Percentiles rank a stretch among this genome's conserved stretches.
These are phyloP conservation scores for Turritopsis rubra DNA, from an alignment of 30 jellyfish, hydroid and myxozoan genomes.

Conservation along the genomic window DNA sequence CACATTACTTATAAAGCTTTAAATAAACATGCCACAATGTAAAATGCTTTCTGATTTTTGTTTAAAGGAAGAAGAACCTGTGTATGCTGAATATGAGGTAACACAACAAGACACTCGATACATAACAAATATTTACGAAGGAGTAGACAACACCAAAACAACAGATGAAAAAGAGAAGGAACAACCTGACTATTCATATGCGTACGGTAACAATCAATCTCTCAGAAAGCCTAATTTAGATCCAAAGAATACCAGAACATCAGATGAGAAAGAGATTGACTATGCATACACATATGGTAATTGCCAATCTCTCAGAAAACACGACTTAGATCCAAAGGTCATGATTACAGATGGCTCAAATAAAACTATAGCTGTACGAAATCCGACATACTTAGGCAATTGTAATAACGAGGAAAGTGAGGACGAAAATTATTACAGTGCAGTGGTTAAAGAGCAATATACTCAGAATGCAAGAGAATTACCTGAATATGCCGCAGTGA, in stretches of 20 bases:
- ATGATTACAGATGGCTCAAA: too few relatives aligned
- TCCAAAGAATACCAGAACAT: background rate
- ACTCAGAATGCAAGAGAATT: background rate
- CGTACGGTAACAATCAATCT: background rate
- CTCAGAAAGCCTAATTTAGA: background rate
- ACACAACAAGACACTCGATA: background rate
- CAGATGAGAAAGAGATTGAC: background rate
- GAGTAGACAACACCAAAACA: background rate
- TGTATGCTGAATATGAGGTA: background rate
- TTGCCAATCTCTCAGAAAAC: too few relatives aligned
- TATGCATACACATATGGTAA: too few relatives aligned
- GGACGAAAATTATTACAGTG: background rate
- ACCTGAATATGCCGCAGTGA: background rate
- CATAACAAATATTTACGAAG: background rate
- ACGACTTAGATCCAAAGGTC: too few relatives aligned
- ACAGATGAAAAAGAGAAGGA: background rate
- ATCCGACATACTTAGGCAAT: background rate
- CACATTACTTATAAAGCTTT: too few relatives aligned
- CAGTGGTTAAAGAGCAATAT: background rate
- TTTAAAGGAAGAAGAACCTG: background rate
- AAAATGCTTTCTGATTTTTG: too few relatives aligned
- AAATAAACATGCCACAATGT: too few relatives aligned
- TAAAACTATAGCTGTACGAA: background rate
- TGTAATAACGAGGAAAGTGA: background rate
- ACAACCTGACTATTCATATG: background rate